phyloP scores from a whole-genome alignment of 2,797 vertebrate genomes.

The Discoglossus pictus region DNA sequence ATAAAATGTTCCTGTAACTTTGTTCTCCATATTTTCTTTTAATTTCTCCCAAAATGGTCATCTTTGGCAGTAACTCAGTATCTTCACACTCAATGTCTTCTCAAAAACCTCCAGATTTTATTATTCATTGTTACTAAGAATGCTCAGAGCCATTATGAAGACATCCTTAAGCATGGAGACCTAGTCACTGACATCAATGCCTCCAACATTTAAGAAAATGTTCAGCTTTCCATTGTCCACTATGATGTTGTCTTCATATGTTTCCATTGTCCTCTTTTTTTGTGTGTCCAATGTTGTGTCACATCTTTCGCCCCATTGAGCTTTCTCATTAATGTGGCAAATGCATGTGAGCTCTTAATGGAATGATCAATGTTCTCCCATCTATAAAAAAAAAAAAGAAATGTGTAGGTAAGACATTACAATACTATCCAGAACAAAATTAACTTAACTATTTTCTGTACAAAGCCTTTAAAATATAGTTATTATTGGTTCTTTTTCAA shows the following conservation, averaged over 20 bases:
- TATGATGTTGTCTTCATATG: constrained; percentile 60
- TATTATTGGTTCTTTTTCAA: too few species aligned
- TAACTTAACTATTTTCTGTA: too few species aligned
- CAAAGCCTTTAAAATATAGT: too few species aligned
- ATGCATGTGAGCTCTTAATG: constrained; percentile 66
- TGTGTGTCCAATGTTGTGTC: constrained; percentile 66
- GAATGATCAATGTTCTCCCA: constrained; percentile 66
- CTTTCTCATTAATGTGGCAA: constrained; percentile 65
- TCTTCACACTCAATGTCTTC: background rate
- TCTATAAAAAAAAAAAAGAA: constrained; percentile 62
- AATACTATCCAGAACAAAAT: constrained; percentile 3
- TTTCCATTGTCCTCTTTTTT: constrained; percentile 56
- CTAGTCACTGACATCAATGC: constrained; percentile 25
- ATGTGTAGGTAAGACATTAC: constrained; percentile 15
- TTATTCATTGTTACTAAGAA: constrained; percentile 14
- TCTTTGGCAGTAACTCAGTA: background rate
- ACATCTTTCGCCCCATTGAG: constrained; percentile 59
- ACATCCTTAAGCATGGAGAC: background rate
- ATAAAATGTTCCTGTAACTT: constrained; percentile 2
- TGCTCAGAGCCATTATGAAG: constrained; percentile 25
- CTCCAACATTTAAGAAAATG: constrained; percentile 30
- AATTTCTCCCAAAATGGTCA: background rate
- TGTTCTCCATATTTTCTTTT: constrained; percentile 1
- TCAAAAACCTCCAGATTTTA: constrained; percentile 1
- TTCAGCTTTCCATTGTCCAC: constrained; percentile 30